Base-by-base conservation (phyloP, 2,797 vertebrate genomes). In the Rhabdomys pumilio region DNA sequence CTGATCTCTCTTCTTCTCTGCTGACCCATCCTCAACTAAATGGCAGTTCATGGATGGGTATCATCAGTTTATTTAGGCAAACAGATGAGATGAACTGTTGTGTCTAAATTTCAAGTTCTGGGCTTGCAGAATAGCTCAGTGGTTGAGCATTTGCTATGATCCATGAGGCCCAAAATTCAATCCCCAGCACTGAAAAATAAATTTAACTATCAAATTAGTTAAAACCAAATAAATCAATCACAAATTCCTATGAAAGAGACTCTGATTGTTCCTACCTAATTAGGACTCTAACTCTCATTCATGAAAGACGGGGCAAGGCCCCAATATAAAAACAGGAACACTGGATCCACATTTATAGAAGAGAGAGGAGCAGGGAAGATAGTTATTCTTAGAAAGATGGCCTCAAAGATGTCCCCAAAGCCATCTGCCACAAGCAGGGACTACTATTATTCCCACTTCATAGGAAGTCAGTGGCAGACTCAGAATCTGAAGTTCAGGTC, bases 401-500 rank as follows among this genome's bases (percentile, higher is more conserved):
- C 79, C 84, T 95, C 24, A 31, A 90, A 95, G 61, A 79, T 6
- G 65, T 67, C 47, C 59, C 61, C 8, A 61, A 90, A 90, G 44
- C 22, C 61, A 89, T 65, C 53, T 85, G 29, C 38, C 75, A 50
- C 53, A 73, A 6, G 15, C 41, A 76, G 15, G 29, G 38, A 95
- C 57, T 86, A 57, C 88, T 77, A 93, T 90, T 89, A 88, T 84
- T 34, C 34, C 59, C 57, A 88, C 31, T 95, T 89, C 86, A 93
- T 47, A 89, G 87, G 61, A 92, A 67, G 47, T 93, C 26, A 41
- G 41, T 53, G 81, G 72, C 65, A 92, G 63, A 65, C 85, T 89
- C 19, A 17, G 19, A 34, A 94, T 91, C 80, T 63, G 44, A 79
- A 93, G 67, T 65, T 69, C 53, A 89, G 76, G 55, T 69, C 53